These are phyloP conservation scores for Bilobella aurantiaca DNA, from an alignment of 1,140 invertebrate genomes.

Conservation along the genomic window DNA sequence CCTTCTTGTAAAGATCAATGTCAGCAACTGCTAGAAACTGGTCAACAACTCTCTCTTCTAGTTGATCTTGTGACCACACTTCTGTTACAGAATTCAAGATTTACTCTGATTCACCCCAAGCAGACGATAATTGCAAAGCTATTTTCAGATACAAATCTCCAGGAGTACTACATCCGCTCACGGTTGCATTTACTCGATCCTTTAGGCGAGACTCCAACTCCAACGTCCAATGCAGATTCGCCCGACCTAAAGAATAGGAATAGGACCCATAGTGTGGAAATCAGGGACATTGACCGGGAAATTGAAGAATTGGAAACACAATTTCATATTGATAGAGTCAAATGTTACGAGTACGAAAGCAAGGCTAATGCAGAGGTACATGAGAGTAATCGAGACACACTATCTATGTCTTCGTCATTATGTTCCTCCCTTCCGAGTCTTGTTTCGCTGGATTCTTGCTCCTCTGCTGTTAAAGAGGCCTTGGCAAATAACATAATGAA, in stretches of 20 bases:
- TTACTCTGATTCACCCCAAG: conserved; percentile 7
- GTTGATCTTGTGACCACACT: conserved; percentile 20
- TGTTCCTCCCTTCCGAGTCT: not conserved
- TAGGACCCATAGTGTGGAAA: not conserved
- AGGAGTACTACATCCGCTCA: too few relatives aligned
- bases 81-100: conserved; percentile 13
- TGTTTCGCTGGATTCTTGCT: not conserved
- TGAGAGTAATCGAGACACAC: not conserved
- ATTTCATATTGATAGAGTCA: not conserved
- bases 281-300: not conserved
- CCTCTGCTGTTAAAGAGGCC: not conserved
- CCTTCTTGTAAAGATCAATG: conserved; percentile 18
- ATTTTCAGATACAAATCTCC: conserved; percentile 11
- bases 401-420: not conserved
- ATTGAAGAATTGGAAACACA: not conserved
- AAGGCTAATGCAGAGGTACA: not conserved
- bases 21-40: conserved; percentile 1
- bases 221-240: not conserved
- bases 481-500: not conserved
- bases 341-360: not conserved
- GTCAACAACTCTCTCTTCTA: conserved; percentile 15
- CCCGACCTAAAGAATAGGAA: not conserved
- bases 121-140: conserved; percentile 5
- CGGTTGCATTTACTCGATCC: too few relatives aligned
- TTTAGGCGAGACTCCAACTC: not conserved